Evolutionary conservation across 2,113 vertebrate species (phyloP).

Genomic region (Typhlomys cinereus): DNA sequence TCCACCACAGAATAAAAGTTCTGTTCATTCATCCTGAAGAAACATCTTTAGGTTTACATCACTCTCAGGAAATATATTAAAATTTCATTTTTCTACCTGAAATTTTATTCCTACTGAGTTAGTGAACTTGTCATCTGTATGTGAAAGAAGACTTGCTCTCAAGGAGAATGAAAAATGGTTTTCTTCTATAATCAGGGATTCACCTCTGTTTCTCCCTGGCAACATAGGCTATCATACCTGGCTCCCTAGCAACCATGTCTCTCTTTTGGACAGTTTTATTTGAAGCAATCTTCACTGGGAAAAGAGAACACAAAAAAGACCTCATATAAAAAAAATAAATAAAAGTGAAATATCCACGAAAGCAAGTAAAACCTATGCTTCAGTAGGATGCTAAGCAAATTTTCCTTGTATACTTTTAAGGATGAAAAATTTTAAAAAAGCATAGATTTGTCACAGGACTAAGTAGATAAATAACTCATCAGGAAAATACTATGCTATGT

Average conservation of each 20-base stretch:
- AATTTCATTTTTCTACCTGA: conserved; percentile 71
- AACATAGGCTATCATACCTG: conserved; percentile 77
- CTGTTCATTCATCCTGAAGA: conserved; percentile 51
- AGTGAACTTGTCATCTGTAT: conserved; percentile 76
- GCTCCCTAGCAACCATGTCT: conserved; percentile 85
- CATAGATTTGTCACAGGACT: conserved; percentile 16
- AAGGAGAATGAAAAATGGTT: conserved; percentile 83
- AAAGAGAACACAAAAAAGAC: conserved; percentile 44
- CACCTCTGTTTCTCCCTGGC: conserved; percentile 80
- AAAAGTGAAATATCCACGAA: conserved; percentile 39
- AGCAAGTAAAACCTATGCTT: conserved; percentile 2
- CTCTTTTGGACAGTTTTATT: conserved; percentile 77
- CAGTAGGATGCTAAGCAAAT: background rate
- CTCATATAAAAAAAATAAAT: conserved; percentile 68
- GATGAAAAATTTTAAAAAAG: conserved; percentile 42
- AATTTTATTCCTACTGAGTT: conserved; percentile 75
- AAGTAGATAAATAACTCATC: background rate
- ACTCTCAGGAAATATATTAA: conserved; percentile 63
- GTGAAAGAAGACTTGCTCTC: conserved; percentile 73
- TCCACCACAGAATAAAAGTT: conserved; percentile 53
- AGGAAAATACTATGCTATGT: background rate
- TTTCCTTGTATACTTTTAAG: conserved; percentile 44
- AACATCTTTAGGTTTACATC: conserved; percentile 63
- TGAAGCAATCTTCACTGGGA: conserved; percentile 67
- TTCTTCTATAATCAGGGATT: conserved; percentile 81